These are phyloP conservation scores for Reinhardtius hippoglossoides DNA, from an alignment of 2,113 vertebrate species.

Conservation along the genomic window DNA sequence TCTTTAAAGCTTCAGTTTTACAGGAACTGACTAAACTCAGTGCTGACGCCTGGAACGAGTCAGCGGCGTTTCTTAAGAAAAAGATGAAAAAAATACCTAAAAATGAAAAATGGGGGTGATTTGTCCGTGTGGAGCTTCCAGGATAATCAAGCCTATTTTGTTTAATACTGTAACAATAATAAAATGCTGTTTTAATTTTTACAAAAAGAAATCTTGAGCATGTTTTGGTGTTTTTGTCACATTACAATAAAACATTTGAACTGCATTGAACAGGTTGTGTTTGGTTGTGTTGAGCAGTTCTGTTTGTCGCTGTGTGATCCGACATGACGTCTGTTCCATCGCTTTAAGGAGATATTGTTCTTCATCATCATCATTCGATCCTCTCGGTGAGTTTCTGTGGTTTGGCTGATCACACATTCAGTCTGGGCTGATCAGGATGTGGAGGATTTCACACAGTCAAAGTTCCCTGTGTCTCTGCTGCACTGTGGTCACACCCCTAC, in stretches of 20 bases:
- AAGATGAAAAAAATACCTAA: conserved; percentile 2
- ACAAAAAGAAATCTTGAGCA: not conserved
- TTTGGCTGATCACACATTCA: not conserved
- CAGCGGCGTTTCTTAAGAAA: conserved; percentile 21
- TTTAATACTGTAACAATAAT: conserved; percentile 34
- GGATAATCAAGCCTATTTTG: conserved; percentile 2
- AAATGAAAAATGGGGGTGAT: not conserved
- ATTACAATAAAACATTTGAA: conserved; percentile 39
- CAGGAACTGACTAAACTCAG: conserved; percentile 5
- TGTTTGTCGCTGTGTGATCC: not conserved
- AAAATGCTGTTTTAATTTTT: conserved; percentile 52
- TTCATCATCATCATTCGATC: no score
- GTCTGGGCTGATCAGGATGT: not conserved
- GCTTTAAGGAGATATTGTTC: no score
- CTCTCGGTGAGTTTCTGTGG: not conserved
- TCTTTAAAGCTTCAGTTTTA: not conserved
- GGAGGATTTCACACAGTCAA: not conserved
- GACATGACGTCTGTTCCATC: no score
- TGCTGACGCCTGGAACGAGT: not conserved
- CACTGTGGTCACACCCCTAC: conserved; percentile 65
- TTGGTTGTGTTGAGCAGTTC: conserved; percentile 4
- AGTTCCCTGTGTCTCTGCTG: conserved; percentile 39
- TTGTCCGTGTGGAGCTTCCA: not conserved
- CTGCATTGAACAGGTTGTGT: conserved; percentile 1
- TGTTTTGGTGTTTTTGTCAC: conserved; percentile 38